Evolutionary conservation across 2,888 invertebrate species (phyloP).

Genomic region (Drosophila quinaria): DNA sequence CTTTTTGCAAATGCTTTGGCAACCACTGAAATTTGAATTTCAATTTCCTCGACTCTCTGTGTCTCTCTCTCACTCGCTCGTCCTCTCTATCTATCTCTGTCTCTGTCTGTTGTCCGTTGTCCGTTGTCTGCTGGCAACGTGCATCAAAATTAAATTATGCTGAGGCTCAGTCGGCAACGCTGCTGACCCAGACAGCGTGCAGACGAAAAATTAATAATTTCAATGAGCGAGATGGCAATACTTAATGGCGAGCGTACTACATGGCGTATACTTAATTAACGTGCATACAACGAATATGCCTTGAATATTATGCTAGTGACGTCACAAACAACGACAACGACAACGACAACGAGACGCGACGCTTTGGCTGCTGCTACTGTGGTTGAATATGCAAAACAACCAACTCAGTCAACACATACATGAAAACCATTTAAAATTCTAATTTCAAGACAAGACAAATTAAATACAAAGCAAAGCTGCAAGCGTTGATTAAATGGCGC

Average conservation of each 20-base stretch:
- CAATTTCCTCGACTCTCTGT: slow-evolving; percentile 58
- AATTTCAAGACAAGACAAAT: slow-evolving; percentile 81
- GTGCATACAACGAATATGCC: slow-evolving; percentile 63
- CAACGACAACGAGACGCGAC: slow-evolving; percentile 2
- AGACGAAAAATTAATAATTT: slow-evolving; percentile 80
- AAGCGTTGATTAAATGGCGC: slow-evolving; percentile 79
- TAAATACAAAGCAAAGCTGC: slow-evolving; percentile 72
- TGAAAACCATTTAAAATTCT: slow-evolving; percentile 76
- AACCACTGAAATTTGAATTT: slow-evolving; percentile 77
- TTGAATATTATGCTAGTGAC: slow-evolving; percentile 75
- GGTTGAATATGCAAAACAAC: slow-evolving; percentile 71
- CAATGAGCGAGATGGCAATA: slow-evolving; percentile 52
- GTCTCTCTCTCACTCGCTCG: neutral
- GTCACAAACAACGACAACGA: slow-evolving; percentile 60
- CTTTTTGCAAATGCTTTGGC: slow-evolving; percentile 56
- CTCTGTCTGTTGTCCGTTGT: slow-evolving; percentile 4
- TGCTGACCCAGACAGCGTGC: slow-evolving; percentile 81
- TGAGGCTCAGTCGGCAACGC: slow-evolving; percentile 60
- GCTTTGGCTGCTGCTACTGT: slow-evolving; percentile 34
- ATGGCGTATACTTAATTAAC: slow-evolving; percentile 82
- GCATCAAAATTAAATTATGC: slow-evolving; percentile 81
- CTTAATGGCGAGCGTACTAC: slow-evolving; percentile 66
- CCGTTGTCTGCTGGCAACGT: slow-evolving; percentile 50
- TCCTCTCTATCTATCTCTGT: neutral
- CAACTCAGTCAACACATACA: slow-evolving; percentile 25